A percentile compares a stretch with the other conserved stretches of the same genome.
These are phyloP conservation scores for Myotis planiceps DNA, from an alignment of 2,797 vertebrate genomes.

Conservation along the genomic window DNA sequence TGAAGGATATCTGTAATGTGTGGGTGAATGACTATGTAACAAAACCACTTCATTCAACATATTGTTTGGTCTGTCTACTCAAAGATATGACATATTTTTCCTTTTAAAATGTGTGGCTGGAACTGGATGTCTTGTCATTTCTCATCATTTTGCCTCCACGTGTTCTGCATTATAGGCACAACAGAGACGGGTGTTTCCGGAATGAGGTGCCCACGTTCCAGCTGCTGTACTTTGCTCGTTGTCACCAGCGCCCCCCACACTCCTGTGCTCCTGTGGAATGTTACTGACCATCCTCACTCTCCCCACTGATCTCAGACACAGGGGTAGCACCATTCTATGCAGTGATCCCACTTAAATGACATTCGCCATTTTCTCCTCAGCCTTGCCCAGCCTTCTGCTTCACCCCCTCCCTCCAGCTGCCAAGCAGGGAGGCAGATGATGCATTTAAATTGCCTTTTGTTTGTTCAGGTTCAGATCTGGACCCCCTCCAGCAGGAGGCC, in stretches of 20 bases:
- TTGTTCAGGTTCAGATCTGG: background rate
- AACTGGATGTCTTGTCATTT: background rate
- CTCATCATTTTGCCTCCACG: background rate
- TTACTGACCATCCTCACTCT: background rate
- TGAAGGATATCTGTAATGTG: background rate
- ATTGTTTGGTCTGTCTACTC: background rate
- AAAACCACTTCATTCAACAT: background rate
- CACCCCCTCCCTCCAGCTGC: background rate
- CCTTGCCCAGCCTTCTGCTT: background rate
- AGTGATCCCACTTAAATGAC: background rate
- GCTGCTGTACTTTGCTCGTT: background rate
- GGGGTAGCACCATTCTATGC: background rate
- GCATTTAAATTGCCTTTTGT: background rate
- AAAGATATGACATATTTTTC: background rate
- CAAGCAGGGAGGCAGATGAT: background rate
- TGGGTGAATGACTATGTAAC: background rate
- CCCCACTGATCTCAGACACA: background rate
- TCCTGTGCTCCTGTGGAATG: background rate
- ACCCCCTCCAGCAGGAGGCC: background rate
- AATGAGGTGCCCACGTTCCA: background rate
- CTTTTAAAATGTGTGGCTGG: background rate
- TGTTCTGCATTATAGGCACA: too few species aligned
- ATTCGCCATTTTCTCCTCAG: background rate
- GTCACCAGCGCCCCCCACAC: fast-evolving
- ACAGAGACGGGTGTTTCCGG: background rate